Conservation (phyloP, 2,797 vertebrate genomes). For the Falco naumanni region DNA sequence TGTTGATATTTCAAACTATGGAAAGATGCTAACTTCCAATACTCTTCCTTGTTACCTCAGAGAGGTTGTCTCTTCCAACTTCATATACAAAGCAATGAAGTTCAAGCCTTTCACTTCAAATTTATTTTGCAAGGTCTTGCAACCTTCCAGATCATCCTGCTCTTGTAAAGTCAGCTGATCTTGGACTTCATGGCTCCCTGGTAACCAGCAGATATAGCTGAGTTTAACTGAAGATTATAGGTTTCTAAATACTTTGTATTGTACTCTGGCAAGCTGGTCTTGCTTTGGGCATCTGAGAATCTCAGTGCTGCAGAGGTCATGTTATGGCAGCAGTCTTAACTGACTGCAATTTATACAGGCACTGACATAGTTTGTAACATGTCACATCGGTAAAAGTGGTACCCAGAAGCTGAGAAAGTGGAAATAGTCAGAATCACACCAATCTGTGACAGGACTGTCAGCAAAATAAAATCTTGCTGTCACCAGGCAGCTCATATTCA, state of each 20-base stretch:
- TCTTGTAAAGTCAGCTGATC: not conserved
- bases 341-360: not conserved
- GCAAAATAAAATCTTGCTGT: not conserved
- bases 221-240: not conserved
- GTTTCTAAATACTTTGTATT: not conserved
- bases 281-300: not conserved
- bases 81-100: not conserved
- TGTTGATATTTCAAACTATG: not conserved
- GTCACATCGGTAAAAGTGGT: not conserved
- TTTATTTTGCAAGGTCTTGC: not conserved
- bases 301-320: not conserved
- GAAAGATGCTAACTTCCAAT: not conserved
- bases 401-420: not conserved
- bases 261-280: not conserved
- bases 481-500: not conserved
- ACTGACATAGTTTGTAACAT: not conserved
- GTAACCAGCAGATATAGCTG: not conserved
- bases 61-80: not conserved
- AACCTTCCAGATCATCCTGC: not conserved
- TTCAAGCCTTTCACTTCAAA: not conserved
- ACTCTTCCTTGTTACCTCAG: not conserved
- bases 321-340: not conserved
- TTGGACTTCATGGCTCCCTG: not conserved
- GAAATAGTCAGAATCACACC: not conserved
- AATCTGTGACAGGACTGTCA: not conserved